These are phyloP conservation scores for Pectinophora gossypiella DNA, from an alignment of 1,140 invertebrate species.

Conservation along the genomic window DNA sequence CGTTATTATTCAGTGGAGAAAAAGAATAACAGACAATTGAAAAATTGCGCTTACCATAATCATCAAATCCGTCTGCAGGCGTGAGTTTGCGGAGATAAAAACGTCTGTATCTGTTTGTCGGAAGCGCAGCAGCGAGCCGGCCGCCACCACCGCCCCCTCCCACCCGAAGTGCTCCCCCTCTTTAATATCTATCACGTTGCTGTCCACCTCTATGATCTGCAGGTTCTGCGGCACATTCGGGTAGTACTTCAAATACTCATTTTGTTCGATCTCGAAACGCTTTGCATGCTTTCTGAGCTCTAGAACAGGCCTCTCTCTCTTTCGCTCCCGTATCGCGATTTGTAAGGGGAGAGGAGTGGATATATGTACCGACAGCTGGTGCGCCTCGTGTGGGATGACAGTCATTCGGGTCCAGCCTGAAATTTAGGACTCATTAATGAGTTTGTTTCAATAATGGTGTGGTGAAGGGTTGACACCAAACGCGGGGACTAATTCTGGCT, in stretches of 20 bases:
- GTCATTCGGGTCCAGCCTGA: conserved; percentile 57
- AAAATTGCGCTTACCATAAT: too few species aligned
- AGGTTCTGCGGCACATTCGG: conserved; percentile 61
- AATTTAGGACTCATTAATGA: background rate
- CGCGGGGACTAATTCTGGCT: too few species aligned
- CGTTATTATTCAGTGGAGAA: too few species aligned
- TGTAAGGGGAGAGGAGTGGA: conserved; percentile 42
- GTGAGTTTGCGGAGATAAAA: conserved; percentile 41
- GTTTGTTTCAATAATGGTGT: background rate
- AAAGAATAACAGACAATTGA: too few species aligned
- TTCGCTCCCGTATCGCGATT: conserved; percentile 50
- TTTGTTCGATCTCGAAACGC: conserved; percentile 39
- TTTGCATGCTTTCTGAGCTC: conserved; percentile 54
- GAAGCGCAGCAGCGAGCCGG: conserved; percentile 48
- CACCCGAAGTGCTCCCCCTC: conserved; percentile 40
- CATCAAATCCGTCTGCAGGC: conserved; percentile 55
- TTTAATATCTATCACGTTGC: conserved; percentile 57
- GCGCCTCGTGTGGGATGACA: conserved; percentile 58
- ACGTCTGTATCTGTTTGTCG: conserved; percentile 50
- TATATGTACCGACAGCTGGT: conserved; percentile 49
- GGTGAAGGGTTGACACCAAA: too few species aligned
- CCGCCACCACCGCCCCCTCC: conserved; percentile 49
- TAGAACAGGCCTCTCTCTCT: conserved; percentile 45
- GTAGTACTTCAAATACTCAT: conserved; percentile 59
- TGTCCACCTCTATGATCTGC: conserved; percentile 60